These are phyloP conservation scores for Periophthalmus magnuspinnatus DNA, from an alignment of 2,797 vertebrate genomes.

Conservation along the genomic window DNA sequence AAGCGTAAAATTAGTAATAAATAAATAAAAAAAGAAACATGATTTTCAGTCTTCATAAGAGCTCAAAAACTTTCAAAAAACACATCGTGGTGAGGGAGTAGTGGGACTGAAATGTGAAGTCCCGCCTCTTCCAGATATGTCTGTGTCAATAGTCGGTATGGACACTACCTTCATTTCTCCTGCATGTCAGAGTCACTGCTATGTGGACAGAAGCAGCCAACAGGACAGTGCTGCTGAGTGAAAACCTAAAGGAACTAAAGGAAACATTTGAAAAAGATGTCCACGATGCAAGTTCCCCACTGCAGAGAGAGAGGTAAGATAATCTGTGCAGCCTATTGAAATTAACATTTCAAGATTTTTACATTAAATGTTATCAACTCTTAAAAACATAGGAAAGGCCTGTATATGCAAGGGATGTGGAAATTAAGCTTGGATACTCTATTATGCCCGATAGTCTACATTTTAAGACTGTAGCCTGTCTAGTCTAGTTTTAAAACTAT, in stretches of 20 bases:
- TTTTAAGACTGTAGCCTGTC: too few relatives aligned
- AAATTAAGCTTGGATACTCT: background rate
- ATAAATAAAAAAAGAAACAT: too few relatives aligned
- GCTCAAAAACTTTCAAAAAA: too few relatives aligned
- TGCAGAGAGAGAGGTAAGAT: slow-evolving; percentile 58
- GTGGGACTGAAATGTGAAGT: slow-evolving; percentile 36
- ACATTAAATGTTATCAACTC: background rate
- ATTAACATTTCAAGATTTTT: too few relatives aligned
- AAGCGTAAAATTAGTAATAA: too few relatives aligned
- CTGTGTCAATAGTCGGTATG: slow-evolving; percentile 5
- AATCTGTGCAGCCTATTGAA: slow-evolving; percentile 4
- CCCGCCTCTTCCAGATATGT: slow-evolving; percentile 60
- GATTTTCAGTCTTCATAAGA: too few relatives aligned
- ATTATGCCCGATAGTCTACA: too few relatives aligned
- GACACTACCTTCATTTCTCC: slow-evolving; percentile 45
- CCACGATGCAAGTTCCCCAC: slow-evolving; percentile 55
- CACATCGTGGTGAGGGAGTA: background rate
- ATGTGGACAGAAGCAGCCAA: slow-evolving; percentile 33
- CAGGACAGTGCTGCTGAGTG: slow-evolving; percentile 16
- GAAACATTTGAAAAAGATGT: slow-evolving; percentile 26
- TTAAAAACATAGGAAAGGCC: too few relatives aligned
- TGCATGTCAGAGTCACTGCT: slow-evolving; percentile 32
- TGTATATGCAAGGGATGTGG: background rate
- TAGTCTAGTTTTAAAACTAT: too few relatives aligned
- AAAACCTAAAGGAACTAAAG: slow-evolving; percentile 30